Evolutionary conservation across 35 echinoderm and acorn worm genomes (phyloP).

Genomic region (Apostichopus parvimensis): DNA sequence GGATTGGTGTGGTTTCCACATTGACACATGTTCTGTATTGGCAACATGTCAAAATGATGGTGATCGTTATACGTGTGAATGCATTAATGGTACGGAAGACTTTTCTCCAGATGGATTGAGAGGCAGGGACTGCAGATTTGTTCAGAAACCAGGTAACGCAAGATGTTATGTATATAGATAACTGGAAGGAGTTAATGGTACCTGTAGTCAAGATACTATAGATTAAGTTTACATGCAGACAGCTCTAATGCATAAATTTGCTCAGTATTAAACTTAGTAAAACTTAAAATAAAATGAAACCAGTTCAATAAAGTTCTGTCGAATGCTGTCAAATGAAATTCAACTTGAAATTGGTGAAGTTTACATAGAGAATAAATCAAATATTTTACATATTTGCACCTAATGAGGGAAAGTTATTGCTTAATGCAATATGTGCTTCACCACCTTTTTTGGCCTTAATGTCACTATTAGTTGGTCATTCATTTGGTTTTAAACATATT

Average conservation of each 20-base stretch:
- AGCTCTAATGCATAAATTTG: neutral
- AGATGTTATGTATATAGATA: too few relatives aligned
- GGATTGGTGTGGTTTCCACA: neutral
- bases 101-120: neutral
- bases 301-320: too few relatives aligned
- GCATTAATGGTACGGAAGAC: neutral
- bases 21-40: constrained; percentile 17
- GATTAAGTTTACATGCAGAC: neutral
- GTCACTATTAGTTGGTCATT: too few relatives aligned
- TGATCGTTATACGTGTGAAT: neutral
- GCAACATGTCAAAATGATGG: neutral
- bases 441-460: too few relatives aligned
- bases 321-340: too few relatives aligned
- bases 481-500: too few relatives aligned
- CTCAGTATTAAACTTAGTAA: neutral
- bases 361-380: too few relatives aligned
- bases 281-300: neutral
- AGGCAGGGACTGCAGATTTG: neutral
- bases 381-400: too few relatives aligned
- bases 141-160: too few relatives aligned
- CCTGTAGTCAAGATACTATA: neutral
- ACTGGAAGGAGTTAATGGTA: neutral
- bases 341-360: too few relatives aligned
- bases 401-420: too few relatives aligned
- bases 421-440: too few relatives aligned